Base-by-base conservation (phyloP, 2,113 vertebrate species). In the Dendropsophus ebraccatus region DNA sequence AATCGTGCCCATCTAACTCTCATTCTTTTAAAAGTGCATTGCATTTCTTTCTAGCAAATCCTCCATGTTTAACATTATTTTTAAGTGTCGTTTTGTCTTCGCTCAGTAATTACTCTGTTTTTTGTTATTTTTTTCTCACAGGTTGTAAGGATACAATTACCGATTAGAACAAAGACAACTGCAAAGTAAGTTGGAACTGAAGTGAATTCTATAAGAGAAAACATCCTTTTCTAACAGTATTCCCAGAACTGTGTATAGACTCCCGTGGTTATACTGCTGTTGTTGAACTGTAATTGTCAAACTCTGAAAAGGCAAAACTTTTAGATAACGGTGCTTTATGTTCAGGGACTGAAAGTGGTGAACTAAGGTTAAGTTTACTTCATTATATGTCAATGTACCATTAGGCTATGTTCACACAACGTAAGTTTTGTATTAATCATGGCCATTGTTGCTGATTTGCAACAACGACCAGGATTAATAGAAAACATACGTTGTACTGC, bases 131-230 rank as follows among this genome's bases (percentile, higher is more conserved):
- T 41, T 13, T 21, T 58, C 12, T 58, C 25, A 52, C 56, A 60
- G 9, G 45, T 62, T 45, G 37, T 60, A 25, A 23, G 54, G 77
- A 80, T 60, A 1, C 37, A 80, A 62, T 79, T 79, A 79, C 54
- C 23, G 4, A n/a, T 6, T 6, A 69, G 80, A 82, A 82, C 32
- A 67, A 67, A 69, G 41, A 52, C 9, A 35, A 69, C 5, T 21
- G n/a, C 52, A 47, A 70, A 72, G 17, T n/a, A 49, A 52, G 32
- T 23, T 17, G 49, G 30, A 54, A 54, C 5, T 23, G 28, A 21
- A 69, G 32, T 25, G 6, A 81, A 81, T 47, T 2, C 72, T 62
- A 69, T n/a, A 82, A 82, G 25, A 45, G 60, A 25, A 82, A 69
- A 49, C 60, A 67, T 81, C 58, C 14, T 28, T 25, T 62, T 62